phyloP scores from a whole-genome alignment of 2,888 invertebrate species.

The Rhamnusium bicolor region DNA sequence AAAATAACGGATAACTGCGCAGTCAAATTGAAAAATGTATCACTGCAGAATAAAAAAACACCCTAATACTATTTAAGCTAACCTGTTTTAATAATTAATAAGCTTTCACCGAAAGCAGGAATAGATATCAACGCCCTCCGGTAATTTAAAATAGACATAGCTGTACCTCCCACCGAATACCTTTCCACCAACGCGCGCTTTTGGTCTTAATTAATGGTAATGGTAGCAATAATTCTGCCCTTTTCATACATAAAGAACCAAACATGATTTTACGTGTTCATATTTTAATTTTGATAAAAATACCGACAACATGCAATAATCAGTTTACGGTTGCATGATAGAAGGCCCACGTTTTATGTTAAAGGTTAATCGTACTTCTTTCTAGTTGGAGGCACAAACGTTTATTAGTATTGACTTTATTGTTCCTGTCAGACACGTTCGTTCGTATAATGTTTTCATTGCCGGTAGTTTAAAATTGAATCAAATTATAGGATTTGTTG shows the following conservation, averaged over 20 bases:
- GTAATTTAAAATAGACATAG: no score
- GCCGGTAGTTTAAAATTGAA: neutral
- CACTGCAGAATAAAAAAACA: no score
- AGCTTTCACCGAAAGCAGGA: no score
- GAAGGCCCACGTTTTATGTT: neutral
- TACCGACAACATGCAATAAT: neutral
- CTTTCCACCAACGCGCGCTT: neutral
- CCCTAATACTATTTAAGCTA: no score
- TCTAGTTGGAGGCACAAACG: neutral
- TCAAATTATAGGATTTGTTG: no score
- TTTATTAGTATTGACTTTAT: neutral
- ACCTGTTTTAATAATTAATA: no score
- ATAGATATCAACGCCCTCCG: no score
- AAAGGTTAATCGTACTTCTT: neutral
- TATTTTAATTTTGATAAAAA: neutral
- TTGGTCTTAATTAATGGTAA: no score
- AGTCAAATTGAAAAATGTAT: no score
- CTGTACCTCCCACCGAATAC: neutral
- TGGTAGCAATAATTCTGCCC: no score
- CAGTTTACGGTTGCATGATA: neutral
- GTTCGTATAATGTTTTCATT: neutral
- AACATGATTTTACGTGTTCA: neutral
- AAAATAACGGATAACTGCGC: no score
- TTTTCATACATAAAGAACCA: neutral
- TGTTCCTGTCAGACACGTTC: neutral